phyloP scores from a whole-genome alignment of 2,797 vertebrate genomes.

The Arnoldichthys spilopterus region DNA sequence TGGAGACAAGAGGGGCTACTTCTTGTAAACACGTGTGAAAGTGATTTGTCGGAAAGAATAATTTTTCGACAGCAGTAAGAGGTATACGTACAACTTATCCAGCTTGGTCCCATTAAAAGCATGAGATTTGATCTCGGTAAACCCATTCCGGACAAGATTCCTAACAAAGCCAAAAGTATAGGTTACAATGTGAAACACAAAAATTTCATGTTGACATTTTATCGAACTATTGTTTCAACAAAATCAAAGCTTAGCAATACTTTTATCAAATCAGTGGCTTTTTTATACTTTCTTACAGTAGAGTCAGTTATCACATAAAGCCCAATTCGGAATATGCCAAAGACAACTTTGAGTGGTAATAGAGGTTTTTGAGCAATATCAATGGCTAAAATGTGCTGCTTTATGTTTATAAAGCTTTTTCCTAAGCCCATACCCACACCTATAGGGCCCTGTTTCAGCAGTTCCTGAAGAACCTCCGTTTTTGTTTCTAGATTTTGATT shows the following conservation, averaged over 20 bases:
- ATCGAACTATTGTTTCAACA: no score
- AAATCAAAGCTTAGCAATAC: background rate
- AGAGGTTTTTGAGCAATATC: background rate
- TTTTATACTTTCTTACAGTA: background rate
- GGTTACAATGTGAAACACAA: background rate
- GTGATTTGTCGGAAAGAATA: background rate
- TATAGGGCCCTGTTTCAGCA: no score
- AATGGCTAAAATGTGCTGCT: no score
- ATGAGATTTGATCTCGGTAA: conserved; percentile 87
- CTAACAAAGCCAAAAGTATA: conserved; percentile 66
- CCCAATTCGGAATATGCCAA: background rate
- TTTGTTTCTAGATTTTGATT: no score
- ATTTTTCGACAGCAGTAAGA: background rate
- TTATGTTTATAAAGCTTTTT: no score
- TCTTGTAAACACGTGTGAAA: conserved; percentile 21
- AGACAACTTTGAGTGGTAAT: background rate
- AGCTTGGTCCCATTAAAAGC: conserved; percentile 91
- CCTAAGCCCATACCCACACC: no score
- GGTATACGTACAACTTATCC: conserved; percentile 83
- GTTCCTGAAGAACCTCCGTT: no score
- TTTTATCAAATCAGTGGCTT: background rate
- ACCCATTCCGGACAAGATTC: conserved; percentile 88
- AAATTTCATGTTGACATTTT: conserved; percentile 17
- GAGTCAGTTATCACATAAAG: background rate
- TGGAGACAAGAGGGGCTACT: conserved; percentile 6